These are phyloP conservation scores for Adela reaumurella DNA, from an alignment of 2,888 invertebrate genomes.

Conservation along the genomic window DNA sequence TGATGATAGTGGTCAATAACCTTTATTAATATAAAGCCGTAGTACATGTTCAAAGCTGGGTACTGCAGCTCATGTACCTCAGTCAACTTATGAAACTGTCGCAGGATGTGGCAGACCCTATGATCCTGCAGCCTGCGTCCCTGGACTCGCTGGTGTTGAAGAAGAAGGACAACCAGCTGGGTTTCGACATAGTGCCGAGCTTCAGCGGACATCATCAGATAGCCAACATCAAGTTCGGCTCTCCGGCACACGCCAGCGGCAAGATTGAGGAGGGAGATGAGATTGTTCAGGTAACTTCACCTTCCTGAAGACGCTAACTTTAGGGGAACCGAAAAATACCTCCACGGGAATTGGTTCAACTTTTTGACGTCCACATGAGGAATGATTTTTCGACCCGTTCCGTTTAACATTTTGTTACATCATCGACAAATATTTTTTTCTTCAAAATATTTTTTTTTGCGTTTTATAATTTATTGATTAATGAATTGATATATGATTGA, in stretches of 20 bases:
- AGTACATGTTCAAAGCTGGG: neutral
- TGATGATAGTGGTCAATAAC: too few relatives aligned
- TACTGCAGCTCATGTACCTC: neutral
- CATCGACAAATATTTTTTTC: too few relatives aligned
- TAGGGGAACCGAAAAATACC: too few relatives aligned
- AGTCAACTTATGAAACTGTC: constrained; percentile 4
- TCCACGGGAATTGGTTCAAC: too few relatives aligned
- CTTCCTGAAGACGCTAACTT: too few relatives aligned
- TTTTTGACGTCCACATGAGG: too few relatives aligned
- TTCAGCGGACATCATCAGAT: constrained; percentile 76
- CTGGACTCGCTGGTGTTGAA: constrained; percentile 83
- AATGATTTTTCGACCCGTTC: too few relatives aligned
- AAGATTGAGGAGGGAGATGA: constrained; percentile 96
- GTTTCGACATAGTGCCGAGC: constrained; percentile 84
- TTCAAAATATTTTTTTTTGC: too few relatives aligned
- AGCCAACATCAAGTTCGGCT: constrained; percentile 85
- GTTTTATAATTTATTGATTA: too few relatives aligned
- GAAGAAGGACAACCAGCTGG: constrained; percentile 83
- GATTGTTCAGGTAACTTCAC: constrained; percentile 93
- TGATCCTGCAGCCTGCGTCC: constrained; percentile 88
- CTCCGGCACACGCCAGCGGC: constrained; percentile 87
- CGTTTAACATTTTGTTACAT: too few relatives aligned
- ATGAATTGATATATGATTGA: too few relatives aligned
- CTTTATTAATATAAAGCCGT: too few relatives aligned
- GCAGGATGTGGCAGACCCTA: constrained; percentile 79